Base-by-base conservation (phyloP, 2,113 vertebrate genomes). In the Vidua chalybeata region DNA sequence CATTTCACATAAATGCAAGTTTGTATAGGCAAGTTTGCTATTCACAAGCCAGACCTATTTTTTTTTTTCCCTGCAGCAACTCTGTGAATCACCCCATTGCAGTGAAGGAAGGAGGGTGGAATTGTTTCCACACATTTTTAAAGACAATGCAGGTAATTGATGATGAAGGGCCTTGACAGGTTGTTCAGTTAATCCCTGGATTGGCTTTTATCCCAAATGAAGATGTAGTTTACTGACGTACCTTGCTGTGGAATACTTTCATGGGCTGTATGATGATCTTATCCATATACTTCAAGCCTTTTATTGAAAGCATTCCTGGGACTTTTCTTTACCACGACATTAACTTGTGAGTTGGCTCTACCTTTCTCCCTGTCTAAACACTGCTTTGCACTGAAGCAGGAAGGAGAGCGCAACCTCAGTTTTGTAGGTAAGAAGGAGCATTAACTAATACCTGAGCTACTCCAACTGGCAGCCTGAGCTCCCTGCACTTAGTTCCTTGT, bases 81-180 rank as follows among this genome's bases (percentile, higher is more conserved):
- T 82, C 24, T 3, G 46, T 90, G 91, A 94, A 89, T 96, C 74
- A 84, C 19, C 2, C 56, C 87, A 91, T 15, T 4, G 0, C 9
- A 63, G 54, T 55, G 59, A 1, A 77, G 22, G 49, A 77, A 43
- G 3, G 54, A 74, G 68, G 63, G 63, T 74, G 92, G 85, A 92
- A 88, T 69, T 78, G 66, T 87, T 94, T 72, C 91, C 95, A 91
- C 80, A 64, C 61, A n/a, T 68, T 87, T 82, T 73, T 76, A 91
- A 74, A 90, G 62, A 75, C 45, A 89, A 37, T 48, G 41, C 52
- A 51, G 58, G 15, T 41, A 48, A 91, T 83, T 73, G 64, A 89
- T 71, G 71, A 85, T 55, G 82, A 87, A 94, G 8, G 52, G 67
- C 89, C 52, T 68, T 84, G 78, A 43, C 46, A 77, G 54, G 62